A percentile compares a stretch with the other conserved stretches of the same genome.
These are phyloP conservation scores for Tachypleus tridentatus DNA, from an alignment of 1,140 invertebrate genomes.

Conservation along the genomic window DNA sequence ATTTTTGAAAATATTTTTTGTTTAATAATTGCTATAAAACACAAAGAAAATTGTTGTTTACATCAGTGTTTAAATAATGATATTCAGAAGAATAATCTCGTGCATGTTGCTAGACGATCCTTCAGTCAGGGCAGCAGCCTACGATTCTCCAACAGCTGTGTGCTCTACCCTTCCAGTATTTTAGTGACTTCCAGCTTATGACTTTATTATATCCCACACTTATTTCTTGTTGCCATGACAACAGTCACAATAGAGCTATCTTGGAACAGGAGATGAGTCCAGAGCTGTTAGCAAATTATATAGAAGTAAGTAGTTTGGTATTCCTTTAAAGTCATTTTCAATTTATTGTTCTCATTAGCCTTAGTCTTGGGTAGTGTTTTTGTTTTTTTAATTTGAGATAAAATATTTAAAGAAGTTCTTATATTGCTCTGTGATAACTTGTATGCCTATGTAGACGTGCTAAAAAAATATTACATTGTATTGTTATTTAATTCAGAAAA, in stretches of 20 bases:
- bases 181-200: slow-evolving; percentile 59
- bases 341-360: no score
- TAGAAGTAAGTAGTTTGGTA: slow-evolving; percentile 31
- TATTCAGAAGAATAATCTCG: not conserved
- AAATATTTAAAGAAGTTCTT: no score
- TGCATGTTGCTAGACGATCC: slow-evolving; percentile 46
- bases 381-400: no score
- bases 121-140: slow-evolving; percentile 64
- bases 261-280: slow-evolving; percentile 68
- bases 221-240: slow-evolving; percentile 58
- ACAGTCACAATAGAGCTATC: slow-evolving; percentile 52
- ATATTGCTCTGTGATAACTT: no score
- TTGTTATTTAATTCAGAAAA: no score
- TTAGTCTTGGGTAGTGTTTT: no score
- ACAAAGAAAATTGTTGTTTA: no score
- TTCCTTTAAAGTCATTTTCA: no score
- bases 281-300: slow-evolving; percentile 40
- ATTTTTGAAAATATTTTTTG: no score
- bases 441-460: no score
- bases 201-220: slow-evolving; percentile 75
- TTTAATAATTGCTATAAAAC: no score
- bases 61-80: not conserved
- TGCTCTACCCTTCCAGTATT: slow-evolving; percentile 75
- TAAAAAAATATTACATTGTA: no score
- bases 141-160: slow-evolving; percentile 84